Conservation (phyloP, 2,113 vertebrate genomes). For the Chloropsis hardwickii region DNA sequence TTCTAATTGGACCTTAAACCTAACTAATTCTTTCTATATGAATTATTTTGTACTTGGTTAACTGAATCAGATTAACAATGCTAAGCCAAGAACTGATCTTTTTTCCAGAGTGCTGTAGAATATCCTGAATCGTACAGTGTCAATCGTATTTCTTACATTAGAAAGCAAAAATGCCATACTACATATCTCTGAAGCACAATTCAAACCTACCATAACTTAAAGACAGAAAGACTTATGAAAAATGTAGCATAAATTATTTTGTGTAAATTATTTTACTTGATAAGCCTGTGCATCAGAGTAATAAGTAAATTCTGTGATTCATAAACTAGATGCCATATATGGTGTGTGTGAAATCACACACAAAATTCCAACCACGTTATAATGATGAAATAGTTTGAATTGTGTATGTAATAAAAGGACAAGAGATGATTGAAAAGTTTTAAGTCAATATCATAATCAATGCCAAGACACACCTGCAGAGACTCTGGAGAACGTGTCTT, state of each 20-base stretch:
- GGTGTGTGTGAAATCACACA: fast-evolving
- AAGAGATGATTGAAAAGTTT: neutral
- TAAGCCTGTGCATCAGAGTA: neutral
- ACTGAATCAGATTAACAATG: neutral
- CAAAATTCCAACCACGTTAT: fast-evolving
- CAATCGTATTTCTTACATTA: neutral
- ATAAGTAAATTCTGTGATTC: neutral
- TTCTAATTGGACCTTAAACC: neutral
- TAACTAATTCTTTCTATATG: neutral
- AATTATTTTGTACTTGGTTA: neutral
- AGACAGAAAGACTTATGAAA: neutral
- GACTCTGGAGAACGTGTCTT: fast-evolving
- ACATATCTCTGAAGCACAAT: neutral
- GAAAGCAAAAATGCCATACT: neutral
- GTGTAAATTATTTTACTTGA: neutral
- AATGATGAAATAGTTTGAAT: neutral
- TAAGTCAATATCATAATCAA: neutral
- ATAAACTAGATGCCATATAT: neutral
- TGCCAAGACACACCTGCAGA: fast-evolving
- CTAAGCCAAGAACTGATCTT: neutral
- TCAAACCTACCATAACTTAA: neutral
- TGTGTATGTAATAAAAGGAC: neutral
- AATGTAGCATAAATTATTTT: neutral
- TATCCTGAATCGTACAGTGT: neutral
- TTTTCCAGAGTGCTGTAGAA: neutral